Base-by-base conservation (phyloP, 1,140 invertebrate species). In the Zaprionus ghesquierei region DNA sequence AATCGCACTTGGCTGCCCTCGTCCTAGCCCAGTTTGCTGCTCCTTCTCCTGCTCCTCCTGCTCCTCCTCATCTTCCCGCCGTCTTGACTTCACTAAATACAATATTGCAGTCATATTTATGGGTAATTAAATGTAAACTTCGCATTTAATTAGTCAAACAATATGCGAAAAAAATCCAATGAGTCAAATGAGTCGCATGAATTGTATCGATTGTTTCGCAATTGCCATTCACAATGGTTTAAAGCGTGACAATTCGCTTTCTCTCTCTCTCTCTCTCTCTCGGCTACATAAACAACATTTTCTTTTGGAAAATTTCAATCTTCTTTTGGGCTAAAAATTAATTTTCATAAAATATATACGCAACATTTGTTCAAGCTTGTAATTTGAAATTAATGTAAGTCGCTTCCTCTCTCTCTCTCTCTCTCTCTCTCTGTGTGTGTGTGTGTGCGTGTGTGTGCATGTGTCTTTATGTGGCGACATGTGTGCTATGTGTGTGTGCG, bases 1-100 rank as follows among this genome's bases (percentile, higher is more conserved):
- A 74, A 74, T 41, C 62, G 65, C 65, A 69, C 59, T 74, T 74
- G 69, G 58, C 58, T 33, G 58, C 38, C 49, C 38, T 29, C n/a
- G n/a, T n/a, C n/a, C n/a, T n/a, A n/a, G n/a, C n/a, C 0, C n/a
- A 2, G 9, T 31, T 10, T 5, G 5, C 5, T 13, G 5, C 4
- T n/a, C 33, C 33, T 5, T 5, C 29, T 1, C 6, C 29, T 8
- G 29, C 29, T 41, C 8, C 35, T 41, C n/a, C 27, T 27, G 33
- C 38, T 27, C 29, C 15, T 44, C 38, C 5, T 38, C n/a, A 23
- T 31, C 49, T 50, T 31, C 22, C 23, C 35, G 33, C n/a, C 38
- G 6, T 15, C 35, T 33, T 25, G 38, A 5, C 23, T 10, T 20
- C 15, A 15, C 58, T 59, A 27, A 59, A 46, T n/a, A 35, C 49